Conservation (phyloP, 2,113 vertebrate species). For the Cryptotis parvus region DNA sequence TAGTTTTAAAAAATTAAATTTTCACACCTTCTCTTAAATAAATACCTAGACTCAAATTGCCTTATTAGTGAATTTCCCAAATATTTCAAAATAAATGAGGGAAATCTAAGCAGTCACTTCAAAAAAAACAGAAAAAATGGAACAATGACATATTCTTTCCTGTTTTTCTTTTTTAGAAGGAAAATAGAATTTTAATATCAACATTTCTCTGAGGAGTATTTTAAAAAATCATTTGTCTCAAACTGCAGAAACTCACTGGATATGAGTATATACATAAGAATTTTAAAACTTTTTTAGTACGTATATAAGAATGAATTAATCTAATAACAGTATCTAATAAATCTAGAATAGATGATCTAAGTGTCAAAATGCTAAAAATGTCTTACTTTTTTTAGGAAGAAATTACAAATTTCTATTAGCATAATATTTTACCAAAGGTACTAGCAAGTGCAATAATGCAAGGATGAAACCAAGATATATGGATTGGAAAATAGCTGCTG, state of each 20-base stretch:
- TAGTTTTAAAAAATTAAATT: background rate
- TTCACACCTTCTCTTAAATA: conserved; percentile 6
- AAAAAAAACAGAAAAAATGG: background rate
- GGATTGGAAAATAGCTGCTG: background rate
- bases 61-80: background rate
- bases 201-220: background rate
- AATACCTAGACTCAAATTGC: background rate
- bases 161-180: background rate
- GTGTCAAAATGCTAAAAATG: conserved; percentile 3
- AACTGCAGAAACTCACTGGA: background rate
- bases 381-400: background rate
- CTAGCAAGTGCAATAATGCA: background rate
- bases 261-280: background rate
- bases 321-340: background rate
- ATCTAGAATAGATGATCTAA: background rate
- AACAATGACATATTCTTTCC: background rate
- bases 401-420: background rate
- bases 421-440: background rate
- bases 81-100: conserved; percentile 18
- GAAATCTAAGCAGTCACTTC: background rate
- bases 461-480: background rate
- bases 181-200: background rate
- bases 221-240: background rate
- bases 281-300: background rate
- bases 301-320: background rate